A percentile compares a stretch with the other conserved stretches of the same genome.
Conservation (phyloP, 2,888 invertebrate species). For the Brachyopa scutellaris region DNA sequence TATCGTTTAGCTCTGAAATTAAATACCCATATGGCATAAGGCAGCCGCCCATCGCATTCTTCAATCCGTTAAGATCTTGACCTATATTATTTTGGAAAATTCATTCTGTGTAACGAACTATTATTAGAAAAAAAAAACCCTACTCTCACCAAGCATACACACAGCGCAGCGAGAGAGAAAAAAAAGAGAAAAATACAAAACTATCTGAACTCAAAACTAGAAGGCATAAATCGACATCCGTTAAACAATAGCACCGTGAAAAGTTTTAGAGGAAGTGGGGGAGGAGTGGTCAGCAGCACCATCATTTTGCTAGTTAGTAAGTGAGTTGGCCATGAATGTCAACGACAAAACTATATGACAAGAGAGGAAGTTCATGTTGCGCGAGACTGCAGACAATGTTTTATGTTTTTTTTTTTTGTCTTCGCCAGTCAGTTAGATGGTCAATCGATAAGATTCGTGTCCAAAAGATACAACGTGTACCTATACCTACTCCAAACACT, state of each 20-base stretch:
- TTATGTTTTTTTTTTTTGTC: constrained; percentile 13
- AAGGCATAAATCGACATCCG: constrained; percentile 52
- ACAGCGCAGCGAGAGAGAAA: neutral
- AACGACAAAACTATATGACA: constrained; percentile 36
- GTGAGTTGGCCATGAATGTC: constrained; percentile 59
- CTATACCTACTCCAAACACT: neutral
- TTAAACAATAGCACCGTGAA: constrained; percentile 48
- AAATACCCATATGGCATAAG: constrained; percentile 36
- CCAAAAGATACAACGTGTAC: constrained; percentile 7
- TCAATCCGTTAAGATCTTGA: constrained; percentile 62
- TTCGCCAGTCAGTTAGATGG: constrained; percentile 21
- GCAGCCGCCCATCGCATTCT: constrained; percentile 31
- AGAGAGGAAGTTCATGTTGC: constrained; percentile 62
- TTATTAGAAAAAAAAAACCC: constrained; percentile 41
- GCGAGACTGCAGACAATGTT: constrained; percentile 39
- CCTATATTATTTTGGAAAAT: constrained; percentile 61
- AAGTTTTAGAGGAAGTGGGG: constrained; percentile 27
- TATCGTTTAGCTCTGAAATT: constrained; percentile 64
- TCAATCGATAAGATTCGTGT: constrained; percentile 55
- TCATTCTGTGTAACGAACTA: constrained; percentile 63
- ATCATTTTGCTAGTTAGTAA: constrained; percentile 27
- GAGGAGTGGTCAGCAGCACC: constrained; percentile 17
- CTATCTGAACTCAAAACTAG: constrained; percentile 23
- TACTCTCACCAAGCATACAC: neutral
- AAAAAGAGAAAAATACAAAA: constrained; percentile 5